Evolutionary conservation across 2,797 vertebrate species (phyloP), one percentile per base, ranked within the genome.

Genomic region (Girardinus metallicus): DNA sequence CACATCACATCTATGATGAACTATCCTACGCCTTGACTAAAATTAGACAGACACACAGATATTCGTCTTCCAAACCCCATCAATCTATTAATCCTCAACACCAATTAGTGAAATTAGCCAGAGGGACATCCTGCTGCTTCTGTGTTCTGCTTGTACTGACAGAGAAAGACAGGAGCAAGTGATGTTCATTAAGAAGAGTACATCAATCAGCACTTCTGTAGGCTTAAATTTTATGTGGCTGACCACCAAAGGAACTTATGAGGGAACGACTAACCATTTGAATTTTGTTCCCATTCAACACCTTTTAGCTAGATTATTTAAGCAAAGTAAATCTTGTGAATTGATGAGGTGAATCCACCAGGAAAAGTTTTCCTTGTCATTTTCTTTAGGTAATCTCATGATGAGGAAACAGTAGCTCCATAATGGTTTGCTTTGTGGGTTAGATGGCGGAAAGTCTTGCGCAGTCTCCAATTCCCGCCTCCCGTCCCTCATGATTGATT

Each of bases 71-170:
- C 74, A 79, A 36, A 62, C 81, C 76, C 73, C 66, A 66, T 79
- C 55, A 80, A 83, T 76, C 79, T 80, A 86, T 68, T 84, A 86
- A 75, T 72, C 80, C 70, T 77, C 73, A 71, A 77, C 60, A 83
- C 80, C 82, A 84, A 83, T 87, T 86, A 86, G 84, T 72, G 77
- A 81, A 88, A 84, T 79, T 85, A 80, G 57, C 74, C 76, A 81
- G 80, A 79, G 60, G 79, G 80, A 34, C 43, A 2, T 46, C 70
- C 73, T 49, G 74, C 73, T 80, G 29, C 53, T 77, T 78, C 31
- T 36, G 46, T 72, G 44, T 13, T 78, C 46, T 84, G 78, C 53
- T 44, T 83, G 80, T 80, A 88, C 80, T 77, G 70, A 79, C 76
- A 2, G 26, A 83, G 60, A 46, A 71, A 77, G 82, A 71, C 43